Percentiles rank a stretch among this genome's conserved stretches.
Evolutionary conservation across 1,140 invertebrate species (phyloP).

Genomic region (Orussus abietinus): DNA sequence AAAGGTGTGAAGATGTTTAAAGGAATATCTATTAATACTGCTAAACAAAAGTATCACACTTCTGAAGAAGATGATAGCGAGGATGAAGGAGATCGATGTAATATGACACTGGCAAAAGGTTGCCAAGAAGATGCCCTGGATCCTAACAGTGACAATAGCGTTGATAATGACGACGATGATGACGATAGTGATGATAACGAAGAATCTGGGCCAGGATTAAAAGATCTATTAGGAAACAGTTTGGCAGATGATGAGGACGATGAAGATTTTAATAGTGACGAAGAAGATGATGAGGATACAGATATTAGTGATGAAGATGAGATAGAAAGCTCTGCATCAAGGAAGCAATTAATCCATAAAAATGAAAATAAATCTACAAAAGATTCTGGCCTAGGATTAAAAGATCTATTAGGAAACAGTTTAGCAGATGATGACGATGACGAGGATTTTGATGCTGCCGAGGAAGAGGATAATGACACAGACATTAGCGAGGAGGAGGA

Average conservation of each 20-base stretch:
- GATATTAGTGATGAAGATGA: constrained; percentile 24
- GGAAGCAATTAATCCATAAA: too few relatives aligned
- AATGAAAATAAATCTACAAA: too few relatives aligned
- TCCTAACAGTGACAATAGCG: too few relatives aligned
- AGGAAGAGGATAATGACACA: constrained; percentile 13
- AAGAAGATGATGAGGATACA: constrained; percentile 34
- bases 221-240: constrained; percentile 28
- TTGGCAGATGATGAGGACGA: constrained; percentile 38
- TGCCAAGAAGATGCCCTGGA: too few relatives aligned
- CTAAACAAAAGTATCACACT: background rate
- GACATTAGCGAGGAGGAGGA: constrained; percentile 18
- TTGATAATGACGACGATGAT: constrained; percentile 28
- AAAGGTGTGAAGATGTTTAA: constrained; percentile 25
- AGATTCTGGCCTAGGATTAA: too few relatives aligned
- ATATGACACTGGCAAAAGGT: too few relatives aligned
- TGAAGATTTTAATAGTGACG: constrained; percentile 31
- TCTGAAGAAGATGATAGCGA: constrained; percentile 17
- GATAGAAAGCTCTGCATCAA: too few relatives aligned
- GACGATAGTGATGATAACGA: constrained; percentile 21
- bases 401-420: constrained; percentile 18
- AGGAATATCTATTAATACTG: constrained; percentile 6
- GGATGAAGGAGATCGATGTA: constrained; percentile 22
- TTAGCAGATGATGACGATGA: constrained; percentile 11
- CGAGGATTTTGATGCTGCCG: constrained; percentile 3
- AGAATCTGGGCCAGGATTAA: constrained; percentile 12